Base-by-base conservation (phyloP, 1,140 invertebrate genomes). In the Zaprionus lachaisei region DNA sequence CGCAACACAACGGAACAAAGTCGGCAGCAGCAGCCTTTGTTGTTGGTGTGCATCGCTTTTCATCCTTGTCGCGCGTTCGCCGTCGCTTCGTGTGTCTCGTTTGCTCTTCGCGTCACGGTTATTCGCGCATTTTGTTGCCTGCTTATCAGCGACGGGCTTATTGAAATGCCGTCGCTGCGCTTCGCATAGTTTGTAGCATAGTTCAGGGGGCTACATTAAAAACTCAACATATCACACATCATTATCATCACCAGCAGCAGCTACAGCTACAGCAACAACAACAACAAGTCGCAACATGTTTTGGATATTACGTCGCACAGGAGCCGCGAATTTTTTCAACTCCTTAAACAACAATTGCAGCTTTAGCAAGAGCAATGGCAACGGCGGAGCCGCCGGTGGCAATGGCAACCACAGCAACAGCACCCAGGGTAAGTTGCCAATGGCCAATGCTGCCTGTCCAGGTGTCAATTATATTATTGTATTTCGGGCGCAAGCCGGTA, bases 301-400 rank as follows among this genome's bases (percentile, higher is more conserved):
- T 93, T 93, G 92, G 92, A 93, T 93, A 77, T 80, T 93, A 80
- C 83, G 92, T 34, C 84, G 92, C 64, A 93, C 92, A 7, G 92
- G 92, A 26, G 92, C 92, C 34, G 92, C 80, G 65, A 93, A 92
- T 76, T 93, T 93, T 75, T 93, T 93, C 63, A 93, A 92, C 78
- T 92, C 92, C 31, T 77, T 93, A 22, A 93, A 92, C 81, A 93
- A 93, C 68, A 93, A 92, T 68, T 92, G 91, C 86, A 91, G 81
- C 66, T 84, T 91, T 28, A 84, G 81, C n/a, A 92, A 91, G 62
- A 62, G 78, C 65, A 91, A 77, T 24, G 58, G 60, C 47, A 83
- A 68, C 41, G 86, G 78, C 31, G 77, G 73, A 24, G 71, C 57
- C 71, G 47, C 56, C 64, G 74, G 68, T 51, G 69, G 55, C 31